Evolutionary conservation across 1,140 invertebrate genomes (phyloP).

Genomic region (Lasaia peninsularis): DNA sequence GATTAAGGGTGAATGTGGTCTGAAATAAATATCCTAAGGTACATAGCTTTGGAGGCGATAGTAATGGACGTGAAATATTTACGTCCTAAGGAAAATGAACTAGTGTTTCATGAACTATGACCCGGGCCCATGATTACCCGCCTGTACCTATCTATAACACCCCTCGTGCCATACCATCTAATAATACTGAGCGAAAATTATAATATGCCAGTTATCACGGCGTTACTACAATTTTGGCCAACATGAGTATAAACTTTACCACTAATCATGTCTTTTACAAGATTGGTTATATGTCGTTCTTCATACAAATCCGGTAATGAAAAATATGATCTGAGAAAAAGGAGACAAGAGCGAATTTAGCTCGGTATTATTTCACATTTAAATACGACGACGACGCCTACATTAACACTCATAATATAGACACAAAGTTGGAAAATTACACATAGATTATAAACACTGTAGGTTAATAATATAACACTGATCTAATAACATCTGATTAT

Average conservation of each 20-base stretch:
- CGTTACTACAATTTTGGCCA: conserved; percentile 67
- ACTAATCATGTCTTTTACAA: conserved; percentile 16
- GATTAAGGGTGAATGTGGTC: background rate
- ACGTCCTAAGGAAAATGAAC: conserved; percentile 20
- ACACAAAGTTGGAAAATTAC: conserved; percentile 2
- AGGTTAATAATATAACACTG: background rate
- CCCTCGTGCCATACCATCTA: conserved; percentile 45
- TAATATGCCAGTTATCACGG: conserved; percentile 49
- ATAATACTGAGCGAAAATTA: conserved; percentile 68
- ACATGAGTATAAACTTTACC: conserved; percentile 45
- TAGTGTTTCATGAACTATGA: conserved; percentile 21
- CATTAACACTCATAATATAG: conserved; percentile 1
- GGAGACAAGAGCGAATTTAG: conserved; percentile 3
- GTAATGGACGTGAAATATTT: conserved; percentile 11
- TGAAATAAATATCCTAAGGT: conserved; percentile 6
- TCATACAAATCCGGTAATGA: conserved; percentile 11
- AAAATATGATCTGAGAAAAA: background rate
- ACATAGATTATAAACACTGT: background rate
- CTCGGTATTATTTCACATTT: conserved; percentile 7
- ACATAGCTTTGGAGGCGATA: conserved; percentile 10
- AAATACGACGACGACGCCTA: conserved; percentile 8
- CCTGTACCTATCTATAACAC: conserved; percentile 20
- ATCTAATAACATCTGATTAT: background rate
- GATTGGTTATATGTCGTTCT: conserved; percentile 5
- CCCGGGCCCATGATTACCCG: conserved; percentile 37